phyloP scores from a whole-genome alignment of 1,140 invertebrate genomes.

The Chrysoperla carnea region DNA sequence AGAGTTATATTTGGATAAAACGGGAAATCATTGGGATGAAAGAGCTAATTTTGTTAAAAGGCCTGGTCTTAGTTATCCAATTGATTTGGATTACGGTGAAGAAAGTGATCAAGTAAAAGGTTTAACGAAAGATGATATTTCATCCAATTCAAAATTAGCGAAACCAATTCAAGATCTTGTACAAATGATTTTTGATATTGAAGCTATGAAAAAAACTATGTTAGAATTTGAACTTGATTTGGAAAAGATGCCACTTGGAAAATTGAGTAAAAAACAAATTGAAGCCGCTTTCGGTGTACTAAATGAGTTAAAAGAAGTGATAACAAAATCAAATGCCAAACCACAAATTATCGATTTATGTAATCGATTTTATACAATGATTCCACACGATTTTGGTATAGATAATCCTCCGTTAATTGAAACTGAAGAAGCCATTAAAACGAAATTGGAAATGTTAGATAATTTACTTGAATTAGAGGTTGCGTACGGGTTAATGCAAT shows the following conservation, averaged over 20 bases:
- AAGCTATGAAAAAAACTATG: slow-evolving; percentile 82
- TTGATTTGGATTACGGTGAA: slow-evolving; percentile 79
- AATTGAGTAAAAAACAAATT: slow-evolving; percentile 84
- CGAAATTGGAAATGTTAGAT: slow-evolving; percentile 83
- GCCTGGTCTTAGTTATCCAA: slow-evolving; percentile 64
- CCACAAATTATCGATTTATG: slow-evolving; percentile 59
- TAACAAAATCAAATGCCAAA: slow-evolving; percentile 30
- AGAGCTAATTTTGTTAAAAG: slow-evolving; percentile 59
- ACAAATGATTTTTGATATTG: slow-evolving; percentile 76
- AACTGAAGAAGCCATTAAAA: slow-evolving; percentile 55
- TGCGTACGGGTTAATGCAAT: slow-evolving; percentile 74
- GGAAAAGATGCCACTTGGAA: slow-evolving; percentile 90
- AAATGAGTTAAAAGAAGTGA: slow-evolving; percentile 51
- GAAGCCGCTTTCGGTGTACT: slow-evolving; percentile 69
- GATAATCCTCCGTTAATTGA: slow-evolving; percentile 67
- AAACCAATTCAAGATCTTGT: slow-evolving; percentile 71
- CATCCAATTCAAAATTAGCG: slow-evolving; percentile 7
- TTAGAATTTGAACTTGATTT: slow-evolving; percentile 91
- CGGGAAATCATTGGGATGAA: slow-evolving; percentile 60
- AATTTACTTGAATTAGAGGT: slow-evolving; percentile 87
- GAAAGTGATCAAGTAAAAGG: slow-evolving; percentile 8
- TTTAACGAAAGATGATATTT: too few species aligned
- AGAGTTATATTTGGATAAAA: slow-evolving; percentile 61
- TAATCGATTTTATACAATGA: slow-evolving; percentile 68
- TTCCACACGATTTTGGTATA: slow-evolving; percentile 89